A percentile compares a stretch with the other conserved stretches of the same genome.
Conservation (phyloP, 2,113 vertebrate genomes). For the Menura novaehollandiae region DNA sequence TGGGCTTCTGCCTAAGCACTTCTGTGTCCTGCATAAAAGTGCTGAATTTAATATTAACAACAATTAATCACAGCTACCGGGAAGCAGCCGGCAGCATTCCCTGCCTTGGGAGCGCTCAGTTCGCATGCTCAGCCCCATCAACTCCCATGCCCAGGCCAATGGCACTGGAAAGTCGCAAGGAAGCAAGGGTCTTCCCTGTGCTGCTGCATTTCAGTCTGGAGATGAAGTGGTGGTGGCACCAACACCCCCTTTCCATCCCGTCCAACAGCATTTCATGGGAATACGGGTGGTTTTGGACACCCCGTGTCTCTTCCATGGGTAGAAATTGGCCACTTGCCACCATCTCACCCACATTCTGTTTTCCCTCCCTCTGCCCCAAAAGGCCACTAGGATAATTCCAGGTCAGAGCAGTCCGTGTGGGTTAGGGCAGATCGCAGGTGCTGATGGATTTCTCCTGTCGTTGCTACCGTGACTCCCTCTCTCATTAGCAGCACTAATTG, state of each 20-base stretch:
- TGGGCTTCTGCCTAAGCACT: background rate
- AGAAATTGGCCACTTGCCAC: background rate
- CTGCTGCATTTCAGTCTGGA: background rate
- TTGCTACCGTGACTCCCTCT: background rate
- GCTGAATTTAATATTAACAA: background rate
- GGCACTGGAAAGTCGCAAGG: background rate
- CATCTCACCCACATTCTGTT: background rate
- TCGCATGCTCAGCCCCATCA: background rate
- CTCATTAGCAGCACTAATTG: background rate
- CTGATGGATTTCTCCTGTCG: background rate
- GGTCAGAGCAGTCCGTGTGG: background rate
- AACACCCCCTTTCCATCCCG: background rate
- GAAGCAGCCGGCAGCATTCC: background rate
- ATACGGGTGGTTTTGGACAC: background rate
- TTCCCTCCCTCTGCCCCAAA: background rate
- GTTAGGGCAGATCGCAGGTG: no score
- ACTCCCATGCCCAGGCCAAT: background rate
- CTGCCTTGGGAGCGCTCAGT: fast-evolving
- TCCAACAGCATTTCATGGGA: background rate
- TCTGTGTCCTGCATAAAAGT: background rate
- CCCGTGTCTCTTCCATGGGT: fast-evolving
- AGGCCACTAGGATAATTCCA: background rate
- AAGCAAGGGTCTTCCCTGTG: background rate
- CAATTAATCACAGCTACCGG: background rate
- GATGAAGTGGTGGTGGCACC: background rate